Conservation (phyloP, 1,140 invertebrate species). For the Bombus sibiricus region DNA sequence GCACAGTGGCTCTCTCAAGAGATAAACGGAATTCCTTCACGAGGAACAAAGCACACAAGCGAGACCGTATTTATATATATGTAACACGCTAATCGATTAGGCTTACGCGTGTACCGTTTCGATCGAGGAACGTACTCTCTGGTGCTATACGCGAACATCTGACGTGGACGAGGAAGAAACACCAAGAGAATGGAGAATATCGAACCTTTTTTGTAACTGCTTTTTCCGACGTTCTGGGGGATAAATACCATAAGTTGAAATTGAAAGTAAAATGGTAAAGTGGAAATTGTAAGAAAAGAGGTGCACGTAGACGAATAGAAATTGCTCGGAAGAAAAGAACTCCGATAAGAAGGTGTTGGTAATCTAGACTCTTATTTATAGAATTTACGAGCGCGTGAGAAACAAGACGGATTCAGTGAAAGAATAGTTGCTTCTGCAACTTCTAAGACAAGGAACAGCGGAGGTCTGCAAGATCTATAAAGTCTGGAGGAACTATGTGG, state of each 20-base stretch:
- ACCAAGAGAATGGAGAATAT: neutral
- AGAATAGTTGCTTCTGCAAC: neutral
- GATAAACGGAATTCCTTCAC: neutral
- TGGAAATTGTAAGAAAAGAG: too few species aligned
- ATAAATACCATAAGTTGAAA: neutral
- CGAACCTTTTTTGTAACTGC: neutral
- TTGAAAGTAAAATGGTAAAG: too few species aligned
- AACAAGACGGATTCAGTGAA: too few species aligned
- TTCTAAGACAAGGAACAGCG: too few species aligned
- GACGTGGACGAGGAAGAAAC: neutral
- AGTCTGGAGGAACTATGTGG: too few species aligned
- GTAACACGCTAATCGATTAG: conserved; percentile 19
- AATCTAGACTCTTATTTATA: neutral
- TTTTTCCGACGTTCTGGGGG: conserved; percentile 1
- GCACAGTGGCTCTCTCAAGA: too few species aligned
- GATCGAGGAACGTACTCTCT: neutral
- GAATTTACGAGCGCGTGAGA: neutral
- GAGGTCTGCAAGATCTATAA: neutral
- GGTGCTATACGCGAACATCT: conserved; percentile 29
- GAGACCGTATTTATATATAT: conserved; percentile 9
- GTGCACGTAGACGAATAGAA: too few species aligned
- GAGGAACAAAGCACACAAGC: neutral
- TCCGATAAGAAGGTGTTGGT: neutral
- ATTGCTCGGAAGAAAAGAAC: neutral
- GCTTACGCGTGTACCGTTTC: neutral